A percentile compares a stretch with the other conserved stretches of the same genome.
Conservation (phyloP, 30 jellyfish, hydroid and myxozoan genomes). For the Sanderia malayensis region DNA sequence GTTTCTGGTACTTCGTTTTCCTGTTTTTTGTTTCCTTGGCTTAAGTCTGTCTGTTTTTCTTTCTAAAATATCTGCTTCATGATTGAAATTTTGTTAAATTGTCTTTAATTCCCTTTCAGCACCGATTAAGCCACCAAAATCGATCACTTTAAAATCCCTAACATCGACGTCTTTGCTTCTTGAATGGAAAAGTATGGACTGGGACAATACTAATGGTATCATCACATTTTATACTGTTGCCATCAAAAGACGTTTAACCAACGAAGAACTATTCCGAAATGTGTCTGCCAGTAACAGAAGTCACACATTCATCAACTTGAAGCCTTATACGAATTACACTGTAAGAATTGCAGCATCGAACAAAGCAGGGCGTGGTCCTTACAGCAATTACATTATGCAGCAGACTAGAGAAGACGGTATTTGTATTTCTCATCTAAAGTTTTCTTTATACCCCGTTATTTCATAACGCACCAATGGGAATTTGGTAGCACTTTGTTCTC, state of each 20-base stretch:
- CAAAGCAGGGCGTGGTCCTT: constrained; percentile 57
- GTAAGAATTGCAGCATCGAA: constrained; percentile 49
- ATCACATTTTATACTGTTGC: constrained; percentile 4
- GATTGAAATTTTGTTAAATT: no score
- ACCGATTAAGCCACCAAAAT: constrained; percentile 33
- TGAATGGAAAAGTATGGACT: constrained; percentile 23
- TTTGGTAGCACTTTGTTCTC: no score
- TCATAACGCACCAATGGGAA: no score
- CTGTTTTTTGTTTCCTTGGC: neutral
- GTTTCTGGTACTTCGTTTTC: neutral
- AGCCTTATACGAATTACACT: constrained; percentile 53
- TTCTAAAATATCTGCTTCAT: neutral
- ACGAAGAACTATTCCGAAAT: neutral
- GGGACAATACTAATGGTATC: constrained; percentile 45
- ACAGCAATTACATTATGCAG: neutral
- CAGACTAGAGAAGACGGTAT: constrained; percentile 54
- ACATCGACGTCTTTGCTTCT: constrained; percentile 22
- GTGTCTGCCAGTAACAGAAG: neutral
- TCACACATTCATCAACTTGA: constrained; percentile 3
- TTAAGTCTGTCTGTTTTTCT: neutral
- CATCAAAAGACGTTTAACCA: neutral
- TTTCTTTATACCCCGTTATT: no score
- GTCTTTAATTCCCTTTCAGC: neutral
- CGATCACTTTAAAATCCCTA: constrained; percentile 1
- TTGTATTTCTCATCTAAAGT: no score